Conservation (phyloP, 1,140 invertebrate genomes). For the Patella vulgata region DNA sequence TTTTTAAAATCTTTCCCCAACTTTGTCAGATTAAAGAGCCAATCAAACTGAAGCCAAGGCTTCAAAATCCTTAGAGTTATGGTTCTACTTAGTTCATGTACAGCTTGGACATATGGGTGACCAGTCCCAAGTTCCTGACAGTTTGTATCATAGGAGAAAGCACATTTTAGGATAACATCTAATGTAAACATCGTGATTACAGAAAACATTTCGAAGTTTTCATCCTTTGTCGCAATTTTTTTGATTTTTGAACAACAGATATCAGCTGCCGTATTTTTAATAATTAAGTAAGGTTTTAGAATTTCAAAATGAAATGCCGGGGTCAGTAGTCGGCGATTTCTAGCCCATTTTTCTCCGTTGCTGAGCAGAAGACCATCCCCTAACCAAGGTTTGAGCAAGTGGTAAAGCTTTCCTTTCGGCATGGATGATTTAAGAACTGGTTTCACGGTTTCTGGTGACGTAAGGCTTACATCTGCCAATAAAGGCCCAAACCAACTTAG, state of each 20-base stretch:
- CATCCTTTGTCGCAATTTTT: constrained; percentile 15
- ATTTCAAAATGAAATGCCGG: constrained; percentile 90
- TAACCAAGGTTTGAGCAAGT: constrained; percentile 26
- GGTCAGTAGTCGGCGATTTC: constrained; percentile 83
- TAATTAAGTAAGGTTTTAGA: constrained; percentile 81
- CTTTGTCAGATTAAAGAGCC: constrained; percentile 30
- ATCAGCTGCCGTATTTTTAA: constrained; percentile 72
- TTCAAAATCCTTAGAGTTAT: no score
- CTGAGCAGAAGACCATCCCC: constrained; percentile 62
- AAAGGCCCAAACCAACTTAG: constrained; percentile 17
- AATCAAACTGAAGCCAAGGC: constrained; percentile 26
- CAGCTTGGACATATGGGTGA: constrained; percentile 54
- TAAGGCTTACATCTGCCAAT: not conserved
- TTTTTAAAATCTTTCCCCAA: constrained; percentile 30
- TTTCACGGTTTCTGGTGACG: constrained; percentile 15
- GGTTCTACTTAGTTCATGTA: constrained; percentile 39
- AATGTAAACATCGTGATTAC: constrained; percentile 45
- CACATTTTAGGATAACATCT: constrained; percentile 57
- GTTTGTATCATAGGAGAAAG: constrained; percentile 53
- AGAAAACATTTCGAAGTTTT: constrained; percentile 45
- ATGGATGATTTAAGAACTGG: constrained; percentile 16
- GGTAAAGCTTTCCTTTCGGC: constrained; percentile 8
- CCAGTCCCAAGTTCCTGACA: constrained; percentile 48
- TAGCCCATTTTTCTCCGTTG: constrained; percentile 80
- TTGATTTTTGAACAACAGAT: constrained; percentile 41